Conservation (phyloP, 2,888 invertebrate species). For the Leptopilina myrica region DNA sequence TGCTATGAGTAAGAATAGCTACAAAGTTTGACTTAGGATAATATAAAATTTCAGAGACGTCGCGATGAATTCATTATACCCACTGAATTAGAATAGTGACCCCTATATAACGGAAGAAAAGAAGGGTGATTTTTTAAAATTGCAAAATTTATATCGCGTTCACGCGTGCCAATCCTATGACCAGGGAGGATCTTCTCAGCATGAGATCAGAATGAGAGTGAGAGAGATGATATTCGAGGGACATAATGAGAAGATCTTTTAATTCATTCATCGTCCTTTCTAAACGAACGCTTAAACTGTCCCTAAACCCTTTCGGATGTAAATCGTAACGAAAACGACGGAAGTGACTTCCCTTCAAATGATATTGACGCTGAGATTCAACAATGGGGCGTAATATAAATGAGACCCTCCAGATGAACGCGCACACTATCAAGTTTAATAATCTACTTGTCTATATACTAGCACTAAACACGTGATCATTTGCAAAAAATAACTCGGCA, state of each 20-base stretch:
- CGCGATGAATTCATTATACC: constrained; percentile 33
- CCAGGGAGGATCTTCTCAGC: constrained; percentile 66
- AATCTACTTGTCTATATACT: constrained; percentile 14
- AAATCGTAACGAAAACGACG: constrained; percentile 33
- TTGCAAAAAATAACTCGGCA: not conserved
- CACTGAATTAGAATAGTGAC: constrained; percentile 10
- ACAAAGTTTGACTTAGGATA: no score
- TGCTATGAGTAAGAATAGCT: no score
- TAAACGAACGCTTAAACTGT: constrained; percentile 47
- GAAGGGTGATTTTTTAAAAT: constrained; percentile 66
- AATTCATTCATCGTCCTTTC: constrained; percentile 53
- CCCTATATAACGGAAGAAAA: constrained; percentile 23
- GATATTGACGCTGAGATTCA: constrained; percentile 50
- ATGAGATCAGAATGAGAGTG: constrained; percentile 57
- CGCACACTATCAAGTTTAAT: constrained; percentile 10
- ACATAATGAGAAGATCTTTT: constrained; percentile 44
- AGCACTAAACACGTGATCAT: constrained; percentile 21
- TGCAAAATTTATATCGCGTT: constrained; percentile 65
- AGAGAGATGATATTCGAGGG: constrained; percentile 44
- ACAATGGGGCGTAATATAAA: constrained; percentile 50
- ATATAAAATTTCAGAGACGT: constrained; percentile 17
- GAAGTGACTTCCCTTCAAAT: constrained; percentile 52
- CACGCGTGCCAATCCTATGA: constrained; percentile 65
- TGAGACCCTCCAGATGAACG: constrained; percentile 46
- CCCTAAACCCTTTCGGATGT: constrained; percentile 46